phyloP scores from a whole-genome alignment of 2,888 invertebrate species.

The Leptarthrus brevirostris region DNA sequence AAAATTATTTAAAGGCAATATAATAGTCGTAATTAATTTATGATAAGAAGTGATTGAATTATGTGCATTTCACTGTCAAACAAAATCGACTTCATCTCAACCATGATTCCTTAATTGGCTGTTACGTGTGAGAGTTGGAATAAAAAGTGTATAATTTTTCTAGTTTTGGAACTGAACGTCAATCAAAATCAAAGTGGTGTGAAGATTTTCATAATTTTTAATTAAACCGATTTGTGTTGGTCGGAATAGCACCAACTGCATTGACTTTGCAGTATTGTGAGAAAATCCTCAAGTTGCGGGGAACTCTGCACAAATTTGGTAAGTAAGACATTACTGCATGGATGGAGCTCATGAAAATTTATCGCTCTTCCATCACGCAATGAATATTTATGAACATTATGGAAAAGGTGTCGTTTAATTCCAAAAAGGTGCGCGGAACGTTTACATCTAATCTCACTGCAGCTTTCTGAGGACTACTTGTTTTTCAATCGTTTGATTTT shows the following conservation, averaged over 20 bases:
- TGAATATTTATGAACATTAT: constrained; percentile 45
- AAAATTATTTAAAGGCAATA: constrained; percentile 13
- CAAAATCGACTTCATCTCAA: background rate
- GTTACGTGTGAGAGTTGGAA: background rate
- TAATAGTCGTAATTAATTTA: constrained; percentile 36
- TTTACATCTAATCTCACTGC: background rate
- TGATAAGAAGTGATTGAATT: constrained; percentile 21
- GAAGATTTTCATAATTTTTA: background rate
- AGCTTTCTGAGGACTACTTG: no score
- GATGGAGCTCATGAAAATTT: constrained; percentile 41
- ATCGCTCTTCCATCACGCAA: constrained; percentile 26
- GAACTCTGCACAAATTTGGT: constrained; percentile 29
- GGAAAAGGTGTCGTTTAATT: constrained; percentile 41
- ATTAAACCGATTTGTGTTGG: background rate
- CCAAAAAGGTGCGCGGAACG: constrained; percentile 24
- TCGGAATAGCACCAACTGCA: background rate
- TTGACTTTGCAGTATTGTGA: background rate
- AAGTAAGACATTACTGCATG: constrained; percentile 10
- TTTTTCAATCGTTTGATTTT: background rate
- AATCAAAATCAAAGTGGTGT: background rate
- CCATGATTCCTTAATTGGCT: constrained; percentile 4
- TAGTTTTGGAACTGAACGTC: background rate
- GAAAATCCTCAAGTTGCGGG: background rate
- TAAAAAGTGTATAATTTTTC: no score
- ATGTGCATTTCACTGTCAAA: constrained; percentile 11